Evolutionary conservation across 2,888 invertebrate species (phyloP).

Genomic region (Noctua fimbriata): DNA sequence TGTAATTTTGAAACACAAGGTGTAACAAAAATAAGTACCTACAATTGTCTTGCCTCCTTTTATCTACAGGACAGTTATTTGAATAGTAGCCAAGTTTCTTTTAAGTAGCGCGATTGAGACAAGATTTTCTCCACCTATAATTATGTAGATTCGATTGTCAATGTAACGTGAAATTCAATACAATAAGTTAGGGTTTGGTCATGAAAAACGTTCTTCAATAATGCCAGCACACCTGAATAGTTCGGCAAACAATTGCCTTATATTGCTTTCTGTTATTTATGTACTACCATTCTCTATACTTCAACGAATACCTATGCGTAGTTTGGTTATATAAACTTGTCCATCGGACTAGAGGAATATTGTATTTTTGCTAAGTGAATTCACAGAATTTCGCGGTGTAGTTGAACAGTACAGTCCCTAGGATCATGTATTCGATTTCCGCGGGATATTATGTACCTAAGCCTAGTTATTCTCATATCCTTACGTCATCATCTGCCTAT

Average conservation of each 20-base stretch:
- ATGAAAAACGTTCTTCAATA: constrained; percentile 39
- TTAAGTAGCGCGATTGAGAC: background rate
- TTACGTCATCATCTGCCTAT: no score
- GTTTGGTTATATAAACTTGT: constrained; percentile 6
- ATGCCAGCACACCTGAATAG: constrained; percentile 43
- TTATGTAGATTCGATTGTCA: background rate
- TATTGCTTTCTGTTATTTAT: constrained; percentile 46
- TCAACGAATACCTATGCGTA: background rate
- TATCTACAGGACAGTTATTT: background rate
- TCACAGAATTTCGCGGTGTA: no score
- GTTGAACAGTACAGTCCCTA: background rate
- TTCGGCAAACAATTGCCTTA: constrained; percentile 14
- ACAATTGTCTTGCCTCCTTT: no score
- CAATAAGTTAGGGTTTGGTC: constrained; percentile 8
- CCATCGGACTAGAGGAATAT: background rate
- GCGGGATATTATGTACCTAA: background rate
- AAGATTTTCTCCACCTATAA: background rate
- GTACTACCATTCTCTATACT: background rate
- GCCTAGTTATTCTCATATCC: background rate
- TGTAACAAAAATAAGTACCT: background rate
- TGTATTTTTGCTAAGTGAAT: background rate
- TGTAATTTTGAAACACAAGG: no score
- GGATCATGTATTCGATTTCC: background rate
- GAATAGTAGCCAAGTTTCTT: background rate
- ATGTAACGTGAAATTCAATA: constrained; percentile 9